Evolutionary conservation across 2,797 vertebrate species (phyloP).

Genomic region (Schizopygopsis pylzovi): DNA sequence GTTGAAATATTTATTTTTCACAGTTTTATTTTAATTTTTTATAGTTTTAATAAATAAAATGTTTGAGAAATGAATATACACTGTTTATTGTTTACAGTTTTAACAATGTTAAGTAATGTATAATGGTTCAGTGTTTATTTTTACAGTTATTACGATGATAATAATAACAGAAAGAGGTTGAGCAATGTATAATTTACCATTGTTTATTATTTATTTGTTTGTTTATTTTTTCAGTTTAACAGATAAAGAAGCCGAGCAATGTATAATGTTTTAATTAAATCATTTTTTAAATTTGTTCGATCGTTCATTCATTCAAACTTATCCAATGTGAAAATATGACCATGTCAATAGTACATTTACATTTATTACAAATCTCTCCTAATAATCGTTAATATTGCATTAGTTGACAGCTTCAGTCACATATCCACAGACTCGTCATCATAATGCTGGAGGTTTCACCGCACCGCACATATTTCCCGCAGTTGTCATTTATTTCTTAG

Average conservation of each 20-base stretch:
- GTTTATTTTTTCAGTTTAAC: not conserved
- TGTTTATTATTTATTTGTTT: not conserved
- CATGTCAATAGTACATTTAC: not conserved
- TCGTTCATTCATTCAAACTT: not conserved
- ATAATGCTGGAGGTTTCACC: not conserved
- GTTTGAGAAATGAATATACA: too few relatives aligned
- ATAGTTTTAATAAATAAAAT: not conserved
- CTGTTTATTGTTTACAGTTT: too few relatives aligned
- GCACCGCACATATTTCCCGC: not conserved
- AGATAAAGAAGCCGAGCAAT: not conserved
- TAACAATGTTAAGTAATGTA: too few relatives aligned
- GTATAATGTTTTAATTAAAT: not conserved
- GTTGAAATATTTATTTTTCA: not conserved
- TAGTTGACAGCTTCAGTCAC: conserved; percentile 20
- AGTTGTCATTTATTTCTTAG: not conserved
- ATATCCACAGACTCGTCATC: not conserved
- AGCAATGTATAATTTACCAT: not conserved
- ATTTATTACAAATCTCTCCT: not conserved
- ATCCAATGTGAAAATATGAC: not conserved
- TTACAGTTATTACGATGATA: not conserved
- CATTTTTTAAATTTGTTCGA: not conserved
- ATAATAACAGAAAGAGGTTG: too few relatives aligned
- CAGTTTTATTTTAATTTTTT: not conserved
- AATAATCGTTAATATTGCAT: not conserved
- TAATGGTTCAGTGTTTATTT: not conserved